Evolutionary conservation across 2,113 vertebrate species (phyloP).

Genomic region (Rhea americana): DNA sequence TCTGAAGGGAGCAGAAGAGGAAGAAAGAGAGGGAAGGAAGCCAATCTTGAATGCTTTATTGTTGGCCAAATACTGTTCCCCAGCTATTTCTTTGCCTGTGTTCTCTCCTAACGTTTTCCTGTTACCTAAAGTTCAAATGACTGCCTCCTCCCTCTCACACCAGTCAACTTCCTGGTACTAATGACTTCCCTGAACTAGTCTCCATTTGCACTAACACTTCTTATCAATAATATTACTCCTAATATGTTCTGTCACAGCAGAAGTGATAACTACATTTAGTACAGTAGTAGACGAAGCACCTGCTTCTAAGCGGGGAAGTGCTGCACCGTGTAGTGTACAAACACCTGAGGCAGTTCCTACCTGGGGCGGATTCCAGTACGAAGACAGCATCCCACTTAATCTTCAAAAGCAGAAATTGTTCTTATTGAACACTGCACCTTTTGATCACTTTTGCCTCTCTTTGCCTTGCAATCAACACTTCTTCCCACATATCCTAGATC

Average conservation of each 20-base stretch:
- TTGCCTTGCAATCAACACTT: neutral
- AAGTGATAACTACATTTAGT: fast-evolving
- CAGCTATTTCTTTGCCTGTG: neutral
- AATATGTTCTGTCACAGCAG: neutral
- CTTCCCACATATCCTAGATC: fast-evolving
- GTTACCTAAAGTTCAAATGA: neutral
- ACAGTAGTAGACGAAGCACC: neutral
- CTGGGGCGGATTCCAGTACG: fast-evolving
- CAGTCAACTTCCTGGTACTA: neutral
- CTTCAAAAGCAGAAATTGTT: too few species aligned
- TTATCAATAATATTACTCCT: neutral
- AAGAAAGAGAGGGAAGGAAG: neutral
- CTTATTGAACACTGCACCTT: fast-evolving
- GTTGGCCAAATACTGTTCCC: neutral
- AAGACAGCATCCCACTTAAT: neutral
- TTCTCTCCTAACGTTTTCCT: neutral
- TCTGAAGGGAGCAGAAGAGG: neutral
- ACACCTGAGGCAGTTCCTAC: fast-evolving
- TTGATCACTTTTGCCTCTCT: neutral
- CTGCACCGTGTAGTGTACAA: fast-evolving
- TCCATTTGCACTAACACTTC: neutral
- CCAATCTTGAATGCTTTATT: fast-evolving
- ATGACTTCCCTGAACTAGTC: neutral
- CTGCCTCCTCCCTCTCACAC: neutral
- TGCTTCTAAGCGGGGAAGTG: fast-evolving